Evolutionary conservation across 2,888 invertebrate species (phyloP).

Genomic region (Sympetrum striolatum): DNA sequence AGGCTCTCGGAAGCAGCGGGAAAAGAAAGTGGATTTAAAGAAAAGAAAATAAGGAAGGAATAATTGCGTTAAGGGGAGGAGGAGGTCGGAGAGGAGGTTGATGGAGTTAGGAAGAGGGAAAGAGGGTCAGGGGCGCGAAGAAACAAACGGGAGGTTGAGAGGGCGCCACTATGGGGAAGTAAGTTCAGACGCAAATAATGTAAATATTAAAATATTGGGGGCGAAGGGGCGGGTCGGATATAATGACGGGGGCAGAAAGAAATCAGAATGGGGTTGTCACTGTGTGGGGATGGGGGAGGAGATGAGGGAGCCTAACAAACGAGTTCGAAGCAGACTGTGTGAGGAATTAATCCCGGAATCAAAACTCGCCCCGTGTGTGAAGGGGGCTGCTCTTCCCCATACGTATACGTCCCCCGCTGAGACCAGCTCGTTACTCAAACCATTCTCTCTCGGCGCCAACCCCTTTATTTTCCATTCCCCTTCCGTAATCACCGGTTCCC

Average conservation of each 20-base stretch:
- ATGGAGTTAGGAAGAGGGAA: not conserved
- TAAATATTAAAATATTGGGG: not conserved
- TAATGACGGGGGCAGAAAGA: not conserved
- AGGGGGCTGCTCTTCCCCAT: not conserved
- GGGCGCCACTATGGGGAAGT: not conserved
- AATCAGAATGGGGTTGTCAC: no score
- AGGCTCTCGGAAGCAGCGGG: no score
- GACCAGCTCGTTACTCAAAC: not conserved
- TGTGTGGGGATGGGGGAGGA: not conserved
- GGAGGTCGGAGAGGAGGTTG: not conserved
- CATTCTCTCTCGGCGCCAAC: not conserved
- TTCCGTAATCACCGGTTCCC: not conserved
- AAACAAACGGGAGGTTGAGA: not conserved
- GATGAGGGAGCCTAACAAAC: not conserved
- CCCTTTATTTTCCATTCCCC: not conserved
- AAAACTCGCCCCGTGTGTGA: not conserved
- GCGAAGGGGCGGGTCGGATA: not conserved
- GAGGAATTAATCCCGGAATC: conserved; percentile 41
- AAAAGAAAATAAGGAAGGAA: not conserved
- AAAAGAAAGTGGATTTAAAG: no score
- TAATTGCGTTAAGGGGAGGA: not conserved
- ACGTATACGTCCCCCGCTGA: not conserved
- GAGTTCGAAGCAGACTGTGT: conserved; percentile 12
- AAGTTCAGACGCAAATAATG: no score
- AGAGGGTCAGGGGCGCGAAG: not conserved